A percentile compares a stretch with the other conserved stretches of the same genome.
These are phyloP conservation scores for Sminthurinus aureus DNA, from an alignment of 2,888 invertebrate species.

Conservation along the genomic window DNA sequence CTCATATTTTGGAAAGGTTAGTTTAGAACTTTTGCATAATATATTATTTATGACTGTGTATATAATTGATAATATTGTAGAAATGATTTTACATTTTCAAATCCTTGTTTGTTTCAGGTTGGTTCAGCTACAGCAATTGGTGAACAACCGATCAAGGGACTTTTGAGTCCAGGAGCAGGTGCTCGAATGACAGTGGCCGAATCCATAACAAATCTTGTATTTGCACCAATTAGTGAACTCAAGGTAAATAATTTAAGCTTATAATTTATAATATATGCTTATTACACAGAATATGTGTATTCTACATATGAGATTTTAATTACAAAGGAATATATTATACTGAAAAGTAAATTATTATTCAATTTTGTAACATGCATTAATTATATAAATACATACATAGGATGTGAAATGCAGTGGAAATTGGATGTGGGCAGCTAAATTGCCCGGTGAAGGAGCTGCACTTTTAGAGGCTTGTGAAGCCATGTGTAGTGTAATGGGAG, in stretches of 20 bases:
- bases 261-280: background rate
- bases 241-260: conserved; percentile 65
- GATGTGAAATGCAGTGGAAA: conserved; percentile 99
- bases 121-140: conserved; percentile 96
- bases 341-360: background rate
- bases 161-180: conserved; percentile 83
- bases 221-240: conserved; percentile 69
- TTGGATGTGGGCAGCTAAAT: conserved; percentile 99
- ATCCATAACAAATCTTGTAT: conserved; percentile 89
- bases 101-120: conserved; percentile 63
- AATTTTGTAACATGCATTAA: background rate
- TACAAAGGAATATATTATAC: background rate
- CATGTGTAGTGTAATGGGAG: conserved; percentile 83
- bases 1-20: conserved; percentile 78
- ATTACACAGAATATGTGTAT: background rate
- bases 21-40: conserved; percentile 50
- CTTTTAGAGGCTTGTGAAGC: conserved; percentile 87
- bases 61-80: too few relatives aligned
- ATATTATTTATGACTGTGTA: too few relatives aligned
- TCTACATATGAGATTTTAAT: background rate
- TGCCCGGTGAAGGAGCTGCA: conserved; percentile 89
- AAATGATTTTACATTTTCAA: background rate
- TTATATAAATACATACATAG: conserved; percentile 62
- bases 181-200: conserved; percentile 95
- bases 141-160: conserved; percentile 94